Base-by-base conservation (phyloP, 2,888 invertebrate species). In the Malthinus flaveolus region DNA sequence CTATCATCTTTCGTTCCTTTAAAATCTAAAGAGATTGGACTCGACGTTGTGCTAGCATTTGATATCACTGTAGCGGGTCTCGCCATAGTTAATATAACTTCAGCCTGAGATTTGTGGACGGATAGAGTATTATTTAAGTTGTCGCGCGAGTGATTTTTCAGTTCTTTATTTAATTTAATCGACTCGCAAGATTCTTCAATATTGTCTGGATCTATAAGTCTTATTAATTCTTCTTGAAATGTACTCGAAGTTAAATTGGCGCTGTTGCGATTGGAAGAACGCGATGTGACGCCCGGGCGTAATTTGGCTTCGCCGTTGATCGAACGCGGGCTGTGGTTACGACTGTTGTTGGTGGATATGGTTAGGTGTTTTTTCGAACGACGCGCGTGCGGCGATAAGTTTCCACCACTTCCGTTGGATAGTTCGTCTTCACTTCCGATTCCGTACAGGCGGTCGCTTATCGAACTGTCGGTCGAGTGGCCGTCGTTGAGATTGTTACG, bases 121-220 rank as follows among this genome's bases (percentile, higher is more conserved):
- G 73, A 74, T 44, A 77, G 64, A 8, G 71, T 56, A 56, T 66
- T 73, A 15, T 74, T 79, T 62, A 78, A 67, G 67, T 78, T 79
- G 54, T 78, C 79, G 64, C 73, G 68, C 9, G 72, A 74, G 50
- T 72, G 74, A 13, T 66, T 66, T 56, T 71, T 73, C 3, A 64
- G 47, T 42, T 75, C 73, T 62, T 74, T 73, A 13, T 51, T 61
- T 31, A 57, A 31, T 44, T 57, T 61, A 12, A 47, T 44, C n/a
- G 59, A 51, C 34, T 63, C 59, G 7, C 49, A 59, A 1, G 61
- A 51, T 66, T 71, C 32, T 58, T 81, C 79, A 53, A 81, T 80
- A 68, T 81, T 83, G 70, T 93, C 93, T 0, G 92, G 93, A 78
- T 91, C 91, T 71, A 95, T 95, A 23, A 95, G 82, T 46, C 91